Conservation (phyloP, 2,113 vertebrate species). For the Zosterops lateralis region DNA sequence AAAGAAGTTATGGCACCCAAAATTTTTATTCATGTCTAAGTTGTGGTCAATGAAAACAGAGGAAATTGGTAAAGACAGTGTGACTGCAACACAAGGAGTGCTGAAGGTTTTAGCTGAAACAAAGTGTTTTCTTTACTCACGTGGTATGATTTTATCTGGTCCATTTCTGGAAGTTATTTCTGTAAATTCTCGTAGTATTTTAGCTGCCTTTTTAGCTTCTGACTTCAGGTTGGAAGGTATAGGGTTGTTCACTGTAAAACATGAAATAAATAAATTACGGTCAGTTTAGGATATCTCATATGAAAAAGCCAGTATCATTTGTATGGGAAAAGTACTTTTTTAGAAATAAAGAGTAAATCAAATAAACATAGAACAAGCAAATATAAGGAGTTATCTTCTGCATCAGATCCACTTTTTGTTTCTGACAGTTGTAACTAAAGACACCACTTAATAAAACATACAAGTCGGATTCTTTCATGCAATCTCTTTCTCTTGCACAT, state of each 20-base stretch:
- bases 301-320: neutral
- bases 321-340: neutral
- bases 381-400: neutral
- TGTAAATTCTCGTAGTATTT: constrained; percentile 95
- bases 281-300: neutral
- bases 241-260: constrained; percentile 90
- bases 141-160: constrained; percentile 94
- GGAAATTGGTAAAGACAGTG: neutral
- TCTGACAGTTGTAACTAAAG: neutral
- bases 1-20: neutral
- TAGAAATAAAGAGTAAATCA: neutral
- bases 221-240: constrained; percentile 92
- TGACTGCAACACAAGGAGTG: neutral
- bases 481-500: neutral
- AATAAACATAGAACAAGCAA: neutral
- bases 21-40: neutral
- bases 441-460: neutral
- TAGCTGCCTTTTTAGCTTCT: constrained; percentile 94
- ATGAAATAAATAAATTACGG: neutral
- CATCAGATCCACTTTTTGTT: neutral
- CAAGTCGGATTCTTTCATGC: neutral
- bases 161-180: constrained; percentile 90
- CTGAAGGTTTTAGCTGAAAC: neutral
- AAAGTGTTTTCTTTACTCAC: constrained; percentile 51
- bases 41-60: neutral